These are phyloP conservation scores for Synanthedon vespiformis DNA, from an alignment of 2,888 invertebrate species.

Conservation along the genomic window DNA sequence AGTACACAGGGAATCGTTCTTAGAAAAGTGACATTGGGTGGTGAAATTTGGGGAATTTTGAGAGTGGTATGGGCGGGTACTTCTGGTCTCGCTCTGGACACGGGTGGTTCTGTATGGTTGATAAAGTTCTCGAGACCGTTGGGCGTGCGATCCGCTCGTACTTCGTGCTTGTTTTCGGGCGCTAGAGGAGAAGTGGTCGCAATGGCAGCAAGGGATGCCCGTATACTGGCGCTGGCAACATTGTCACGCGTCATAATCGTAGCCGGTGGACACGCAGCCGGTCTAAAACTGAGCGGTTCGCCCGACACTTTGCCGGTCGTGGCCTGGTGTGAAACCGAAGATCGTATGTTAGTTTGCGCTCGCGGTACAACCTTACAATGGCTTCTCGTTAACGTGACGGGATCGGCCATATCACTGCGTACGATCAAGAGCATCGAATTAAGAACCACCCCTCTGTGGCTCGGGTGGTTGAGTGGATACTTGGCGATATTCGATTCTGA, in stretches of 20 bases:
- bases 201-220: slow-evolving; percentile 54
- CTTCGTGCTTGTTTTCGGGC: slow-evolving; percentile 96
- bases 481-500: slow-evolving; percentile 86
- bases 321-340: slow-evolving; percentile 81
- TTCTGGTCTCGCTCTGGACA: slow-evolving; percentile 77
- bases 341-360: slow-evolving; percentile 91
- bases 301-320: slow-evolving; percentile 87
- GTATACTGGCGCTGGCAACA: slow-evolving; percentile 92
- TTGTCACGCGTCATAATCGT: slow-evolving; percentile 82
- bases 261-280: slow-evolving; percentile 52
- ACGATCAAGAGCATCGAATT: slow-evolving; percentile 78
- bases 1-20: slow-evolving; percentile 72
- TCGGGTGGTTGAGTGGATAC: slow-evolving; percentile 81
- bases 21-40: slow-evolving; percentile 57
- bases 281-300: slow-evolving; percentile 76
- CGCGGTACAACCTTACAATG: slow-evolving; percentile 87
- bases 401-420: slow-evolving; percentile 61
- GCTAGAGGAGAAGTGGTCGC: slow-evolving; percentile 87
- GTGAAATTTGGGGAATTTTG: slow-evolving; percentile 59
- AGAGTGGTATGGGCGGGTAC: slow-evolving; percentile 59
- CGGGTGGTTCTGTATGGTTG: slow-evolving; percentile 96
- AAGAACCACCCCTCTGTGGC: slow-evolving; percentile 74
- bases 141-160: slow-evolving; percentile 89
- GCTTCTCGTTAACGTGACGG: slow-evolving; percentile 76
- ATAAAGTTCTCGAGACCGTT: slow-evolving; percentile 89